phyloP scores from a whole-genome alignment of 2,113 vertebrate genomes.

The Semnornis frantzii region DNA sequence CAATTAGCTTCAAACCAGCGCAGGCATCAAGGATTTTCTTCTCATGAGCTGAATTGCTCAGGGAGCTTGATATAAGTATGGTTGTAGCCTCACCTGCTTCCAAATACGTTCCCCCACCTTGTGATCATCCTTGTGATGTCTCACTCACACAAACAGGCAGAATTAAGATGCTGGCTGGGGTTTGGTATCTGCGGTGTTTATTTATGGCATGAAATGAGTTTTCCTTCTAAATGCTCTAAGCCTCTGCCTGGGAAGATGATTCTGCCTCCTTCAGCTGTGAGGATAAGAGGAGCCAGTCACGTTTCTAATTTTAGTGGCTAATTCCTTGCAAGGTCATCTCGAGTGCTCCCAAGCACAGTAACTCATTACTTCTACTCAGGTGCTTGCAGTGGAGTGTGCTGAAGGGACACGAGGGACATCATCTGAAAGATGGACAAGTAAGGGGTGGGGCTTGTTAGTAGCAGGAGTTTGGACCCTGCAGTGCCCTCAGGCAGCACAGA shows the following conservation, averaged over 20 bases:
- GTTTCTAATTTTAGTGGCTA: constrained; percentile 49
- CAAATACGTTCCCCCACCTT: not conserved
- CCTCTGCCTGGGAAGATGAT: not conserved
- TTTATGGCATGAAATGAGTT: not conserved
- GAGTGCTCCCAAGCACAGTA: constrained; percentile 2
- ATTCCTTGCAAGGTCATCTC: constrained; percentile 7
- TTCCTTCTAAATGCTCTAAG: not conserved
- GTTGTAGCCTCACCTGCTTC: not conserved
- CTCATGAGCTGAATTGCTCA: not conserved
- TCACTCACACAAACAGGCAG: not conserved
- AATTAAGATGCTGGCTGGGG: not conserved
- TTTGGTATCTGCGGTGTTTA: not conserved
- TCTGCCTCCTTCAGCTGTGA: not conserved
- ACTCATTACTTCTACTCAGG: not conserved
- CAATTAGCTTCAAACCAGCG: too few species aligned
- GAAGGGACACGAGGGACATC: not conserved
- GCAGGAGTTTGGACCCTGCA: not conserved
- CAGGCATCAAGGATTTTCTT: not conserved
- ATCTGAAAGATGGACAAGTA: not conserved
- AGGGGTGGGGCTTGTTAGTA: not conserved
- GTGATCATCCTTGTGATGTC: not conserved
- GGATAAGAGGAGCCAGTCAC: not conserved
- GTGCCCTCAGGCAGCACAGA: too few species aligned
- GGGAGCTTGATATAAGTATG: not conserved
- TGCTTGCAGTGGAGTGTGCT: not conserved